Percentiles rank a stretch among this genome's conserved stretches.
These are phyloP conservation scores for Apus apus DNA, from an alignment of 2,113 vertebrate genomes.

Conservation along the genomic window DNA sequence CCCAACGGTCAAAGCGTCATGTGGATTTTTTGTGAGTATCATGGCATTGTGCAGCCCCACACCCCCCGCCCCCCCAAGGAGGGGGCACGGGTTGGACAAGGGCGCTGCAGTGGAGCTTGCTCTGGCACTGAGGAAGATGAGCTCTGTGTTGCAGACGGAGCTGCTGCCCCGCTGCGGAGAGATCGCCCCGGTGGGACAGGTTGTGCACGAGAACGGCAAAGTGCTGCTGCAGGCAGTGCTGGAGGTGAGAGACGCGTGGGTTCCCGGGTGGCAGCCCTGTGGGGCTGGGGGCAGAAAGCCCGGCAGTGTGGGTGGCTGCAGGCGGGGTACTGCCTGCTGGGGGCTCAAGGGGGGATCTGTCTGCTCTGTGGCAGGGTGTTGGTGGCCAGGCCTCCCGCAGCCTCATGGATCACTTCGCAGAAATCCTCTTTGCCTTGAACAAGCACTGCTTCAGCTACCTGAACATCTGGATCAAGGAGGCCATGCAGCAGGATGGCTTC, in stretches of 20 bases:
- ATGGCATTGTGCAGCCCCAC: fast-evolving
- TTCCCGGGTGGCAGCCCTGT: neutral
- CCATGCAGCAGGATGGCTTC: conserved; percentile 90
- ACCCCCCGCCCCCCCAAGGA: too few species aligned
- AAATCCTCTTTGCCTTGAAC: conserved; percentile 94
- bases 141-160: conserved; percentile 84
- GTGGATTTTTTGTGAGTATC: conserved; percentile 94
- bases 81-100: neutral
- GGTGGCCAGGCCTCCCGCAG: conserved; percentile 94
- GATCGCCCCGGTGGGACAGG: conserved; percentile 86
- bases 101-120: neutral
- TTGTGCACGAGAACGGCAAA: conserved; percentile 92
- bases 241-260: conserved; percentile 78
- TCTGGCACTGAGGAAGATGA: neutral
- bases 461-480: conserved; percentile 93
- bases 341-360: neutral
- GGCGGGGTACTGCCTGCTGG: fast-evolving
- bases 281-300: neutral
- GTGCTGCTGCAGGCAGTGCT: conserved; percentile 90
- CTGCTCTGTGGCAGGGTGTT: conserved; percentile 81
- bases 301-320: fast-evolving
- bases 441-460: conserved; percentile 96
- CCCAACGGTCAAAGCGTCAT: conserved; percentile 96
- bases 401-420: conserved; percentile 97
- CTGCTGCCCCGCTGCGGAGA: conserved; percentile 93